These are phyloP conservation scores for Poecilobothrus nobilitatus DNA, from an alignment of 2,888 invertebrate genomes.

Conservation along the genomic window DNA sequence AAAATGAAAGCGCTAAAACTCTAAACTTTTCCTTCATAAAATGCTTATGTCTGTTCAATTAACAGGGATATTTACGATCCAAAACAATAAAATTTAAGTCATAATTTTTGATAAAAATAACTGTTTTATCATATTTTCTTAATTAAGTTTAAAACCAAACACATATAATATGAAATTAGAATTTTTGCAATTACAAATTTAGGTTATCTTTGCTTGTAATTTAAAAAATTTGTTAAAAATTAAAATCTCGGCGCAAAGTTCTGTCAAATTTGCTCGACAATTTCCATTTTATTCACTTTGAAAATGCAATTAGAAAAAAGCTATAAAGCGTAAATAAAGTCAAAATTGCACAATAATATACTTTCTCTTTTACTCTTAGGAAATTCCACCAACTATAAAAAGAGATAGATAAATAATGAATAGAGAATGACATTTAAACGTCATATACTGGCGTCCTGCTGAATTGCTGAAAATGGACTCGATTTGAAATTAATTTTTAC, in stretches of 20 bases:
- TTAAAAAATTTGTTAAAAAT: too few species aligned
- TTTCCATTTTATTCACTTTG: too few species aligned
- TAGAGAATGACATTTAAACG: background rate
- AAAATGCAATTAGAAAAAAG: background rate
- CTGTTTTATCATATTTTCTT: too few species aligned
- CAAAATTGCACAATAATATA: background rate
- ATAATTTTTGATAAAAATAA: too few species aligned
- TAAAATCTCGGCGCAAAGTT: too few species aligned
- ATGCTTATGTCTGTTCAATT: slow-evolving; percentile 1
- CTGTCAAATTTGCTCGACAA: too few species aligned
- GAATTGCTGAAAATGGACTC: background rate
- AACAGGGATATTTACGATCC: too few species aligned
- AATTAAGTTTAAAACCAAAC: too few species aligned
- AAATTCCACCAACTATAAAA: background rate
- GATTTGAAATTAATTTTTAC: background rate
- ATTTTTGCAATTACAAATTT: too few species aligned
- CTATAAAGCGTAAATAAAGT: background rate
- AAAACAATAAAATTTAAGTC: too few species aligned
- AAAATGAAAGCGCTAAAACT: slow-evolving; percentile 3
- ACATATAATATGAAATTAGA: too few species aligned
- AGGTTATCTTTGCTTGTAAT: too few species aligned
- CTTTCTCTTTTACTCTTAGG: background rate
- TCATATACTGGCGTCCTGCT: background rate
- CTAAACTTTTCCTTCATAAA: slow-evolving; percentile 2
- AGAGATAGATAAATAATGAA: background rate